Evolutionary conservation across 2,888 invertebrate genomes (phyloP), one percentile per base, ranked within the genome.

Genomic region (Anthoptus insignis): DNA sequence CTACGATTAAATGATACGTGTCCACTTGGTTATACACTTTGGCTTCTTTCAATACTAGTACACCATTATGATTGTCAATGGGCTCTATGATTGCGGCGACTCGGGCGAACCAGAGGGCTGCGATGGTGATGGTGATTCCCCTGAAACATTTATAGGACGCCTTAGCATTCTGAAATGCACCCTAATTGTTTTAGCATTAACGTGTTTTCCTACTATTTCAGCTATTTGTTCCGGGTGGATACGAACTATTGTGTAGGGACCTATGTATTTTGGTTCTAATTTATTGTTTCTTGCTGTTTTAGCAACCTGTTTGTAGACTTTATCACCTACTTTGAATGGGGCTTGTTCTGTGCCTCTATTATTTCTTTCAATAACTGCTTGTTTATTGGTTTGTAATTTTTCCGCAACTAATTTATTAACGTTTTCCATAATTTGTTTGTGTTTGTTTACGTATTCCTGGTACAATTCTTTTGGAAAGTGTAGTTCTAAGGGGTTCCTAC

Each of bases 391-490:
- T 13, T 60, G 0, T 0, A 73, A 4, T 64, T 71, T 71, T 0
- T 7, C 56, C 0, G 60, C 61, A 1, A 76, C 54, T 32, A 68
- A 6, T 67, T 73, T 71, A 13, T 78, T 72, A 0, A 70, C 58
- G 6, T 64, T 64, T 69, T 76, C 73, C 65, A 70, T 64, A 2
- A 64, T 70, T 64, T 69, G 66, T 42, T 39, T 73, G 97, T 84
- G 97, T 84, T 94, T 95, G 6, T 37, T 37, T 37, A 37, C n/a
- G 37, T 37, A 37, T 37, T 37, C 37, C 6, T 37, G 13, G n/a
- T 37, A 37, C 13, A n/a, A 64, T 96, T 78, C 75, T 64, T 72
- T 70, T 1, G 73, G 76, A 69, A 59, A 83, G 72, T 71, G 78
- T 71, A 70, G 56, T 65, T 75, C 77, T 72, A 69, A 65, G 58